Evolutionary conservation across 1,140 invertebrate genomes (phyloP).

Genomic region (Daktulosphaira vitifoliae): DNA sequence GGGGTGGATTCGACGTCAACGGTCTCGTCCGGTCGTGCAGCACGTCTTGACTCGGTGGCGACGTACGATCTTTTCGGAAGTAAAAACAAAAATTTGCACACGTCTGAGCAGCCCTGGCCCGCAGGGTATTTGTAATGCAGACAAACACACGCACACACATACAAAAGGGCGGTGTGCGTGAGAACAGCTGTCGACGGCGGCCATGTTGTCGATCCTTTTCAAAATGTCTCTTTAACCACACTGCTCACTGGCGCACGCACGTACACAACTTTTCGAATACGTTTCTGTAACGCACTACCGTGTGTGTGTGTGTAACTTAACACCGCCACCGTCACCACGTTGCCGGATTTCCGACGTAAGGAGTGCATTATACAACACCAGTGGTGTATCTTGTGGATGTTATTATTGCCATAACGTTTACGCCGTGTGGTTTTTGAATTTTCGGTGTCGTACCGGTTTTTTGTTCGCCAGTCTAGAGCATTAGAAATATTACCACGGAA

Average conservation of each 20-base stretch:
- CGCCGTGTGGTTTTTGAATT: neutral
- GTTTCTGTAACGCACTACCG: too few species aligned
- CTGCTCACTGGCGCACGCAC: neutral
- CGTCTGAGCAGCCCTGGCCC: conserved; percentile 26
- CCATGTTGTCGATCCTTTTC: conserved; percentile 33
- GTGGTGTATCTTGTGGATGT: too few species aligned
- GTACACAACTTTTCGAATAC: conserved; percentile 25
- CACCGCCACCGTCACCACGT: conserved; percentile 16
- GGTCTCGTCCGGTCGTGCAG: too few species aligned
- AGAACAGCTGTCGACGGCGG: conserved; percentile 30
- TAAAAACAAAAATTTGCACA: too few species aligned
- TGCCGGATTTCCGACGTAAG: conserved; percentile 25
- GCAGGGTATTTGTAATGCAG: conserved; percentile 15
- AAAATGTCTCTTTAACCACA: conserved; percentile 32
- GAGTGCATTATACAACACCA: neutral
- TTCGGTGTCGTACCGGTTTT: neutral
- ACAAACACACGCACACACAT: neutral
- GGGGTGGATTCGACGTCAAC: too few species aligned
- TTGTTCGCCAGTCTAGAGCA: too few species aligned
- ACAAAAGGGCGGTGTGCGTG: conserved; percentile 31
- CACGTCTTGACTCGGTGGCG: too few species aligned
- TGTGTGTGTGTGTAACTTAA: conserved; percentile 20
- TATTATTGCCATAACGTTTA: too few species aligned
- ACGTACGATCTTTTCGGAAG: too few species aligned
- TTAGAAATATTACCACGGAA: too few species aligned